Percentiles rank a stretch among this genome's conserved stretches.
Evolutionary conservation across 53 echinoderm and acorn worm species (phyloP).

Genomic region (Hippasteria phrygiana): DNA sequence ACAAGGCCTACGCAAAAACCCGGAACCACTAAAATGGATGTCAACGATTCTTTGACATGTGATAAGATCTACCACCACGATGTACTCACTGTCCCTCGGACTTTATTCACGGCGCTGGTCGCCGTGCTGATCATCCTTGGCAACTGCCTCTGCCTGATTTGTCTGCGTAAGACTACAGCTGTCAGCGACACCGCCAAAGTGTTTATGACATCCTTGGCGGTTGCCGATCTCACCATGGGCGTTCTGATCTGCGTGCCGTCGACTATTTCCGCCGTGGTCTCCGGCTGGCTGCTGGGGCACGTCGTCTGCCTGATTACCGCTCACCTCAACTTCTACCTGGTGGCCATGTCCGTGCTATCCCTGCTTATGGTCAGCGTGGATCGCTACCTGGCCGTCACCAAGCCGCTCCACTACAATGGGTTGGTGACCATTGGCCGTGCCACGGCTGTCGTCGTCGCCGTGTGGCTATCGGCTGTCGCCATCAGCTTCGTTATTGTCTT

Average conservation of each 20-base stretch:
- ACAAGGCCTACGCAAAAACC: no score
- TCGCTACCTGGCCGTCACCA: constrained; percentile 15
- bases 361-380: constrained; percentile 16
- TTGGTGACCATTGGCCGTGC: background rate
- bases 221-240: constrained; percentile 27
- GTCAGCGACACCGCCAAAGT: constrained; percentile 1
- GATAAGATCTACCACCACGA: background rate
- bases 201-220: constrained; percentile 5
- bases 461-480: background rate
- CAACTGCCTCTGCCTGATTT: constrained; percentile 5
- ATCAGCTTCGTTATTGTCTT: background rate
- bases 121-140: constrained; percentile 8
- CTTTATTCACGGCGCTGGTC: background rate
- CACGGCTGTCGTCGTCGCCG: background rate
- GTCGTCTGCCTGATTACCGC: constrained; percentile 6
- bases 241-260: constrained; percentile 18
- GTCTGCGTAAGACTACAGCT: constrained; percentile 14
- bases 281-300: constrained; percentile 1
- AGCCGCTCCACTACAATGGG: background rate
- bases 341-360: constrained; percentile 14
- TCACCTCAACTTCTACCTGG: constrained; percentile 1
- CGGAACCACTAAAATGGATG: background rate
- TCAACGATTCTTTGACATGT: background rate
- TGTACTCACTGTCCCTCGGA: constrained; percentile 4
- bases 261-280: background rate